Evolutionary conservation across 2,888 invertebrate genomes (phyloP).

Genomic region (Sphinx pinastri): DNA sequence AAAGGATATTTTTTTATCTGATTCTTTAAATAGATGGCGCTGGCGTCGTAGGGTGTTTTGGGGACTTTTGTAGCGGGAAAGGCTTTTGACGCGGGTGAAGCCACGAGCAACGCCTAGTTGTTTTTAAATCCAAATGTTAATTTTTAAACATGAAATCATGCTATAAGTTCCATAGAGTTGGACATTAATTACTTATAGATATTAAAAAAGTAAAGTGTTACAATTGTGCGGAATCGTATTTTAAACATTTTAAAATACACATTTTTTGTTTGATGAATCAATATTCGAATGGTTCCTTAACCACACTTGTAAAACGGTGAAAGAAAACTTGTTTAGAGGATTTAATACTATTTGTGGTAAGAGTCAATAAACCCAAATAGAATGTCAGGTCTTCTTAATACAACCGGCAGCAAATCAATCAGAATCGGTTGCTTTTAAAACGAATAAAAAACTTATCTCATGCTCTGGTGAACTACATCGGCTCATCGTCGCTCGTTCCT

Average conservation of each 20-base stretch:
- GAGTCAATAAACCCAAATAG: slow-evolving; percentile 2
- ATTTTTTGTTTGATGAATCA: not conserved
- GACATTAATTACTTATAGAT: not conserved
- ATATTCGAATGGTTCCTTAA: not conserved
- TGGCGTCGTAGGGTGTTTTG: too few relatives aligned
- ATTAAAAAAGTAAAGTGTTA: too few relatives aligned
- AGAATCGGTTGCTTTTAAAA: slow-evolving; percentile 40
- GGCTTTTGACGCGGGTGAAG: too few relatives aligned
- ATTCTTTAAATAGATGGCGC: too few relatives aligned
- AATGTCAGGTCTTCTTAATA: not conserved
- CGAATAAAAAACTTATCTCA: slow-evolving; percentile 50
- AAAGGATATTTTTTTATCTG: too few relatives aligned
- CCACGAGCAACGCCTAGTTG: too few relatives aligned
- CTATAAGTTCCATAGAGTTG: not conserved
- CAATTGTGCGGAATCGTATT: not conserved
- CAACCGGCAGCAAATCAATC: slow-evolving; percentile 43
- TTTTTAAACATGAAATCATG: not conserved
- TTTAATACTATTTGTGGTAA: not conserved
- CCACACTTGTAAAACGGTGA: not conserved
- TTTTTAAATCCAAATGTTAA: too few relatives aligned
- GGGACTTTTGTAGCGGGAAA: too few relatives aligned
- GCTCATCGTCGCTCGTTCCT: slow-evolving; percentile 39
- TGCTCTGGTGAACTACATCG: slow-evolving; percentile 69
- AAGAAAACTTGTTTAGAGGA: not conserved
- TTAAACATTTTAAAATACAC: not conserved